Conservation (phyloP, 2,113 vertebrate genomes). For the Trematocara stigmaticum region DNA sequence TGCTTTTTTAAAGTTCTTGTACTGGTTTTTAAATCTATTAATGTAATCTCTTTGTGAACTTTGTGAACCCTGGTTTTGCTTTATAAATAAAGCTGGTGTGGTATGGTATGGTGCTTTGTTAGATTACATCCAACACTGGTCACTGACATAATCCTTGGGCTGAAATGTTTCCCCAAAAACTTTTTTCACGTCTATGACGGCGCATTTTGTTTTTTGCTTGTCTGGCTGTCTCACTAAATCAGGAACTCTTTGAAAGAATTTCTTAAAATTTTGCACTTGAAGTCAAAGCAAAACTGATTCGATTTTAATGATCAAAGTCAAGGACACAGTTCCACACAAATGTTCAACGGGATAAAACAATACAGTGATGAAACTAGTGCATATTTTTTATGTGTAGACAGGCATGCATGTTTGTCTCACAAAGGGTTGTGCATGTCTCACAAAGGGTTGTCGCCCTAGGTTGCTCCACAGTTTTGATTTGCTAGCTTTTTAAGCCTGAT, state of each 20-base stretch:
- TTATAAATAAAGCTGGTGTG: not conserved
- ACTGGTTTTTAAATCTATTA: not conserved
- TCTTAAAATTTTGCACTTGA: not conserved
- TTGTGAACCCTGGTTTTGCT: not conserved
- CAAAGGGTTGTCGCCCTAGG: not conserved
- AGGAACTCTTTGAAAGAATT: not conserved
- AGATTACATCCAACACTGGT: not conserved
- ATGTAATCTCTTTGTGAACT: not conserved
- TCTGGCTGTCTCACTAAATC: not conserved
- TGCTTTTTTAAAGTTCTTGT: not conserved
- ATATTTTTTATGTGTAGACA: not conserved
- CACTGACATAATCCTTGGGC: not conserved
- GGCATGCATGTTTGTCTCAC: not conserved
- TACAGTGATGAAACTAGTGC: not conserved
- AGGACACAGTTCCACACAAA: not conserved
- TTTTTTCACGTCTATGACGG: not conserved
- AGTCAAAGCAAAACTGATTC: not conserved
- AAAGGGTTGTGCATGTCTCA: too few relatives aligned
- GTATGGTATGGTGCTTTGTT: not conserved
- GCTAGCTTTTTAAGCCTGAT: not conserved
- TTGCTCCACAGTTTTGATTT: not conserved
- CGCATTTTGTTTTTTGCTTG: not conserved
- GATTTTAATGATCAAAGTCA: not conserved
- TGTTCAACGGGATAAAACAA: accelerated
- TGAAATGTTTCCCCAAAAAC: not conserved